phyloP scores from a whole-genome alignment of 2,113 vertebrate genomes.

The Lutjanus erythropterus region DNA sequence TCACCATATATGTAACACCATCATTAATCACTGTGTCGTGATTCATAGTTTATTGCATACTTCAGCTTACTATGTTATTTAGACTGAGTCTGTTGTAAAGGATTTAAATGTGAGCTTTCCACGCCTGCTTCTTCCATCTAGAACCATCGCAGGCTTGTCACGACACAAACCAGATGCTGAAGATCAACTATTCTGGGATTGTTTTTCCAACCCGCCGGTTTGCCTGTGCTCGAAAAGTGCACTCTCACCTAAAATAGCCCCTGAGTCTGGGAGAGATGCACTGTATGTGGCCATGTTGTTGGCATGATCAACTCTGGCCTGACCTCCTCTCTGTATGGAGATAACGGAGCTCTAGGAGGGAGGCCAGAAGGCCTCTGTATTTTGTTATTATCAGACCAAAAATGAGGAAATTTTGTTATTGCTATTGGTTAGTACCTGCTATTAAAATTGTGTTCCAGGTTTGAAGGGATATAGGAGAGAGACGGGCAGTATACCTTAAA shows the following conservation, averaged over 20 bases:
- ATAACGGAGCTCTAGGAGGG: constrained; percentile 5
- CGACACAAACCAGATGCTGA: constrained; percentile 80
- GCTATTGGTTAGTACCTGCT: not conserved
- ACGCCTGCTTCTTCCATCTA: constrained; percentile 60
- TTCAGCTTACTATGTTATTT: constrained; percentile 44
- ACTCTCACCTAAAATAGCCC: constrained; percentile 66
- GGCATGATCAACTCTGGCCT: constrained; percentile 46
- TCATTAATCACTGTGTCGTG: constrained; percentile 55
- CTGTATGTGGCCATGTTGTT: constrained; percentile 52
- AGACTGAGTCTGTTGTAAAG: constrained; percentile 36
- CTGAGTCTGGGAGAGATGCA: constrained; percentile 46
- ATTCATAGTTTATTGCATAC: constrained; percentile 51
- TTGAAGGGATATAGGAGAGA: not conserved
- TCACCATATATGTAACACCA: constrained; percentile 38
- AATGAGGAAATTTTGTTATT: not conserved
- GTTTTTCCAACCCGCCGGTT: constrained; percentile 71
- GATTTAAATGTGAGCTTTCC: constrained; percentile 45
- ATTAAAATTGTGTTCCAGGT: not conserved
- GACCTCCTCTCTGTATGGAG: constrained; percentile 32
- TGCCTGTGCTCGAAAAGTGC: constrained; percentile 60
- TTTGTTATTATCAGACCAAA: constrained; percentile 2
- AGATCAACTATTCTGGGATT: constrained; percentile 70
- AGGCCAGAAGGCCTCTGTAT: constrained; percentile 3
- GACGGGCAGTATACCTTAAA: not conserved
- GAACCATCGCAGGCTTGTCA: constrained; percentile 67